Evolutionary conservation across 2,113 vertebrate genomes (phyloP).

Genomic region (Semicossyphus pulcher): DNA sequence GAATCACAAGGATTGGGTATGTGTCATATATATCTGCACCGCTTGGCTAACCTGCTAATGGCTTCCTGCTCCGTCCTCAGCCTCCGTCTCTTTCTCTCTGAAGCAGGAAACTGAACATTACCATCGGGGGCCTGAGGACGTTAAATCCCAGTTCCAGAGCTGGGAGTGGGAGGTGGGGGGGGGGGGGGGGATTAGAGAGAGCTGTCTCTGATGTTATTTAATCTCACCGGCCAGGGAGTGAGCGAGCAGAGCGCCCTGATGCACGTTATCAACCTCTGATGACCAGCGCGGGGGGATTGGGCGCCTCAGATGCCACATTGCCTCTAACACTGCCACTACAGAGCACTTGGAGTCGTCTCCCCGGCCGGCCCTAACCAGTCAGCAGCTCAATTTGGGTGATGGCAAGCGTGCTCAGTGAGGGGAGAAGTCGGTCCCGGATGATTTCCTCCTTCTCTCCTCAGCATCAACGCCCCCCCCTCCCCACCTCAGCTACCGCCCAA

Average conservation of each 20-base stretch:
- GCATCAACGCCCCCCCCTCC: constrained; percentile 49
- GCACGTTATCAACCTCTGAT: constrained; percentile 76
- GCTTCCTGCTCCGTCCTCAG: constrained; percentile 17
- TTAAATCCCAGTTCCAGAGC: constrained; percentile 70
- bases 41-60: constrained; percentile 1
- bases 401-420: constrained; percentile 72
- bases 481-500: constrained; percentile 62
- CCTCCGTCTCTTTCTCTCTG: constrained; percentile 47
- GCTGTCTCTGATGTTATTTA: constrained; percentile 80
- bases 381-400: constrained; percentile 78
- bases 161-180: constrained; percentile 38
- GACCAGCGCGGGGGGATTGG: constrained; percentile 61
- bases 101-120: constrained; percentile 58
- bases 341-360: constrained; percentile 55
- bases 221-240: constrained; percentile 74
- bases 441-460: constrained; percentile 73
- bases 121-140: constrained; percentile 58
- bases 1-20: background rate
- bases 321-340: constrained; percentile 29
- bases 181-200: constrained; percentile 61
- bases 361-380: constrained; percentile 62
- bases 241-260: constrained; percentile 63
- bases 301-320: constrained; percentile 42
- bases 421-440: constrained; percentile 76
- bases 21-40: background rate